phyloP scores from a whole-genome alignment of 2,888 invertebrate species.

The Pollenia griseotomentosa region DNA sequence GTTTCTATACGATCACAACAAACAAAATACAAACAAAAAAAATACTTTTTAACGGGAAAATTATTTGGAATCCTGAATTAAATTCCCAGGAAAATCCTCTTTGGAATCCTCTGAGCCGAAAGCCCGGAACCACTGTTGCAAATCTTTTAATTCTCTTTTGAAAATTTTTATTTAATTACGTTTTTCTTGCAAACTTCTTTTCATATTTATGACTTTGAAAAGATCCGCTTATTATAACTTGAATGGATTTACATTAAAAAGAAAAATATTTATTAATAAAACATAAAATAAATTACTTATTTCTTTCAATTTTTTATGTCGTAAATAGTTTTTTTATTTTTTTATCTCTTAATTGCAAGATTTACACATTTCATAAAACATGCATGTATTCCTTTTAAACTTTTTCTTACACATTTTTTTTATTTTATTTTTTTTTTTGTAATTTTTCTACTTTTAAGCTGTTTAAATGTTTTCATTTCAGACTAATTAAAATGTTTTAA shows the following conservation, averaged over 20 bases:
- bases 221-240: background rate
- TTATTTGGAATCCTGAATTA: too few relatives aligned
- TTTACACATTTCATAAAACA: conserved; percentile 28
- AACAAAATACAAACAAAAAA: too few relatives aligned
- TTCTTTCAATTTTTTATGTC: conserved; percentile 33
- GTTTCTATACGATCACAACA: too few relatives aligned
- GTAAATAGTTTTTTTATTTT: conserved; percentile 26
- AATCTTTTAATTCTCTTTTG: too few relatives aligned
- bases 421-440: background rate
- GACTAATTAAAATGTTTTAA: conserved; percentile 51
- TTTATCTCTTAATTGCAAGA: conserved; percentile 51
- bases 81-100: too few relatives aligned
- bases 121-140: too few relatives aligned
- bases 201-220: background rate
- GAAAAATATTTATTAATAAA: background rate
- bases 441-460: conserved; percentile 22
- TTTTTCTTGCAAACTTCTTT: too few relatives aligned
- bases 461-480: conserved; percentile 38
- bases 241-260: background rate
- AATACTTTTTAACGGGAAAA: too few relatives aligned
- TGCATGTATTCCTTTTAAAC: conserved; percentile 14
- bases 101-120: too few relatives aligned
- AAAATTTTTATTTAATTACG: too few relatives aligned
- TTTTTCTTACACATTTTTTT: background rate
- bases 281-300: conserved; percentile 20